Evolutionary conservation across 1,140 invertebrate genomes (phyloP).

Genomic region (Bursaphelenchus mucronatus): DNA sequence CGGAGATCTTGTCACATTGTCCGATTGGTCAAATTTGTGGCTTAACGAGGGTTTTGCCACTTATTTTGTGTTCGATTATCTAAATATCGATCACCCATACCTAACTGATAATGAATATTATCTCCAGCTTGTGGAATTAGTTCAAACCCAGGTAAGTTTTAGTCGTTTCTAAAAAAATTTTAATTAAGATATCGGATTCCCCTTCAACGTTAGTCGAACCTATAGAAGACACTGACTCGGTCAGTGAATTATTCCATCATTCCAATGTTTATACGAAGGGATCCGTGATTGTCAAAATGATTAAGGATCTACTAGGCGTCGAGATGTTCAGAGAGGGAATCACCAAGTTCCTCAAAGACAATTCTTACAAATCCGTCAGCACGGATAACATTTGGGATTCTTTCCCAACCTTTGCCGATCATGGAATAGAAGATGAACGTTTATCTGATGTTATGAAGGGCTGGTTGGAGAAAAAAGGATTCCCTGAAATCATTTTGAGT

Average conservation of each 20-base stretch:
- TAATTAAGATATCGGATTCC: conserved; percentile 32
- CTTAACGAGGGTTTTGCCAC: conserved; percentile 65
- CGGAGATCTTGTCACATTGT: conserved; percentile 65
- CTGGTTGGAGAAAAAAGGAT: conserved; percentile 55
- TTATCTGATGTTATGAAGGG: conserved; percentile 49
- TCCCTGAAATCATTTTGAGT: conserved; percentile 53
- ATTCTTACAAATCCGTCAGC: conserved; percentile 51
- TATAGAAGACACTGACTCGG: conserved; percentile 22
- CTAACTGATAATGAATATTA: conserved; percentile 53
- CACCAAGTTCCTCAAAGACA: conserved; percentile 47
- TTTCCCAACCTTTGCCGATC: conserved; percentile 51
- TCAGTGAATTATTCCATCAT: conserved; percentile 51
- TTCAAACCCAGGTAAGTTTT: conserved; percentile 21
- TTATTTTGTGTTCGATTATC: conserved; percentile 59
- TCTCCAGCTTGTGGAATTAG: conserved; percentile 33
- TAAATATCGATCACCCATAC: conserved; percentile 46
- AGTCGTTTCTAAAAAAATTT: conserved; percentile 13
- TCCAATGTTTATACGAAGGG: conserved; percentile 54
- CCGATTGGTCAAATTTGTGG: conserved; percentile 65
- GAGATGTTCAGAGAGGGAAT: conserved; percentile 46
- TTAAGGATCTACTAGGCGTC: conserved; percentile 47
- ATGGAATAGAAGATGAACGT: conserved; percentile 51
- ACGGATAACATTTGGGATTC: conserved; percentile 43
- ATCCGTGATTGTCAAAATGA: conserved; percentile 47
- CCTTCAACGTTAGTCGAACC: conserved; percentile 25